Conservation (phyloP, 2,113 vertebrate species). For the Hydrochoerus hydrochaeris region DNA sequence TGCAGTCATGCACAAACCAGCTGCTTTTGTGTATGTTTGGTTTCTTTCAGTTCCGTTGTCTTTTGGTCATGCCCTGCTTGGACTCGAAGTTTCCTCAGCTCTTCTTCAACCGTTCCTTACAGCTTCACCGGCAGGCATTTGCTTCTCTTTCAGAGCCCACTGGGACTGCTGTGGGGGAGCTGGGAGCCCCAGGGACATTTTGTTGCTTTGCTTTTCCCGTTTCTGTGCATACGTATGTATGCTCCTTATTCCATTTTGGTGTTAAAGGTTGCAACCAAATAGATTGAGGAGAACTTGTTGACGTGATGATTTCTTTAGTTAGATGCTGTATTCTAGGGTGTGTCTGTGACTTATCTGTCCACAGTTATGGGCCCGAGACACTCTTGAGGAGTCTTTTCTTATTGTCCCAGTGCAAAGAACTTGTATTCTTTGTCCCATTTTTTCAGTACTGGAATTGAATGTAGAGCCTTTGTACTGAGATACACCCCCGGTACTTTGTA, state of each 20-base stretch:
- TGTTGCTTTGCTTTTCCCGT: background rate
- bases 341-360: background rate
- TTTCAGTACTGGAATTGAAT: background rate
- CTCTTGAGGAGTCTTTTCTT: background rate
- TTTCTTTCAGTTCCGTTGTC: background rate
- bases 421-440: background rate
- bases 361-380: background rate
- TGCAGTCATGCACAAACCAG: background rate
- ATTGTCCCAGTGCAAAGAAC: background rate
- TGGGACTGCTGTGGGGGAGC: background rate
- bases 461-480: background rate
- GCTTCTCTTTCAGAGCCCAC: background rate
- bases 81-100: accelerated
- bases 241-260: background rate
- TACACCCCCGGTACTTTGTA: background rate
- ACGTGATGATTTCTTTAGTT: background rate
- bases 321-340: background rate
- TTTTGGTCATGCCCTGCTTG: background rate
- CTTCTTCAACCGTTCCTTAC: background rate
- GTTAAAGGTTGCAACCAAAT: background rate
- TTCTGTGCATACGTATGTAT: background rate
- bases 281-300: background rate
- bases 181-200: background rate
- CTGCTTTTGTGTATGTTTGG: background rate
- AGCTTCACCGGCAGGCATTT: background rate